These are phyloP conservation scores for Tinamus guttatus DNA, from an alignment of 2,113 vertebrate species.

Conservation along the genomic window DNA sequence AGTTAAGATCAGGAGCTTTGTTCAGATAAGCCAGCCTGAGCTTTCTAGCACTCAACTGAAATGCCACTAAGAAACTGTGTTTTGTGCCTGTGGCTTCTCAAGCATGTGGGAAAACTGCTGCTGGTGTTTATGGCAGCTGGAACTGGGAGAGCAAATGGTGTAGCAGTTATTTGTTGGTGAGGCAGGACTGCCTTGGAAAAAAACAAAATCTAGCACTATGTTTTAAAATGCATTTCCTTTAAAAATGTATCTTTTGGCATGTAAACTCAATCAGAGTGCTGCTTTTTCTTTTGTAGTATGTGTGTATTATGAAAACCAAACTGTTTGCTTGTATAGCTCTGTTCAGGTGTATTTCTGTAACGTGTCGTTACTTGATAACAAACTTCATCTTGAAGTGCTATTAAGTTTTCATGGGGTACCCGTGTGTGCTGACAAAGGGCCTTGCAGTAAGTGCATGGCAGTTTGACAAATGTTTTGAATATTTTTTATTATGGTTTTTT, in stretches of 20 bases:
- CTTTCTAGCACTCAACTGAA: background rate
- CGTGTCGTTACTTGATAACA: constrained; percentile 84
- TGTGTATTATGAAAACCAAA: background rate
- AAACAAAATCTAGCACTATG: background rate
- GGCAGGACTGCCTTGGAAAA: background rate
- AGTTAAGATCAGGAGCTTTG: background rate
- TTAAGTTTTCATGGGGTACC: constrained; percentile 86
- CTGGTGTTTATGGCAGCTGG: background rate
- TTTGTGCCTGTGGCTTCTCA: background rate
- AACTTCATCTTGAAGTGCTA: constrained; percentile 98
- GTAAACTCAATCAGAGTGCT: background rate
- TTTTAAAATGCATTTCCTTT: background rate
- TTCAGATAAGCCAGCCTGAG: background rate
- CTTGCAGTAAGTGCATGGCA: constrained; percentile 66
- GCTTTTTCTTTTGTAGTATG: background rate
- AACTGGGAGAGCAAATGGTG: background rate
- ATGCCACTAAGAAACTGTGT: background rate
- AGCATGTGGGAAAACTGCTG: accelerated
- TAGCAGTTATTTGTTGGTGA: background rate
- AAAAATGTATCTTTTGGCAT: background rate
- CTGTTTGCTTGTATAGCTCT: background rate
- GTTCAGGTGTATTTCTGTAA: constrained; percentile 51
- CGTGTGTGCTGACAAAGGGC: constrained; percentile 72
- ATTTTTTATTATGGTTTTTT: background rate
- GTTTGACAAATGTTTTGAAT: constrained; percentile 53